Conservation (phyloP, 2,113 vertebrate genomes). For the Corythoichthys intestinalis region DNA sequence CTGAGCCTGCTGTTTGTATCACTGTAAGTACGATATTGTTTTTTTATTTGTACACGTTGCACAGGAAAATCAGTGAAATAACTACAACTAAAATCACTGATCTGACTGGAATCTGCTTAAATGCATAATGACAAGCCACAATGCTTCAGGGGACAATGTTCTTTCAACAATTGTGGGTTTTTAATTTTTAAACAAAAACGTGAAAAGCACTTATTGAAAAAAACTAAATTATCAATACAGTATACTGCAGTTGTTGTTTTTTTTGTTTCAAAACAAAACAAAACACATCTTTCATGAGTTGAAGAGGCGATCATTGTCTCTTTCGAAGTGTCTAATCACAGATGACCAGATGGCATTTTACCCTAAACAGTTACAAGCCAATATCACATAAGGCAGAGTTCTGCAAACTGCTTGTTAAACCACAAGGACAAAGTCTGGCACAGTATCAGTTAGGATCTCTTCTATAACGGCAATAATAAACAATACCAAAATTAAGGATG, state of each 20-base stretch:
- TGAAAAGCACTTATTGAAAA: too few species aligned
- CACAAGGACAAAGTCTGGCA: not conserved
- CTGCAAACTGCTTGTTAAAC: not conserved
- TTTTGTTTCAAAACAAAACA: too few species aligned
- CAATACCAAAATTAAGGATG: not conserved
- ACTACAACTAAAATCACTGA: too few species aligned
- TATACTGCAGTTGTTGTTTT: too few species aligned
- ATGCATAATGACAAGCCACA: too few species aligned
- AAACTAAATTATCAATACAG: too few species aligned
- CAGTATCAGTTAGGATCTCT: not conserved
- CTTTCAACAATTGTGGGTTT: too few species aligned
- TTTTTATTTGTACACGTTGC: not conserved
- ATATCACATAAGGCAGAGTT: not conserved
- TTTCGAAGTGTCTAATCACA: slow-evolving; percentile 14
- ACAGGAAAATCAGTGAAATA: not conserved
- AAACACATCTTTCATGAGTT: not conserved
- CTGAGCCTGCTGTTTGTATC: not conserved
- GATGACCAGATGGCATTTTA: slow-evolving; percentile 20
- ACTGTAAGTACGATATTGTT: not conserved
- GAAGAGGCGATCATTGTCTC: not conserved
- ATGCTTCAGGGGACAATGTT: too few species aligned
- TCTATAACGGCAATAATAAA: not conserved
- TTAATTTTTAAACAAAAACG: too few species aligned
- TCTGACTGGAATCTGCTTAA: too few species aligned
- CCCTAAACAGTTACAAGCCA: slow-evolving; percentile 5